Percentiles rank a stretch among this genome's conserved stretches.
Conservation (phyloP, 2,888 invertebrate genomes). For the Gortyna flavago region DNA sequence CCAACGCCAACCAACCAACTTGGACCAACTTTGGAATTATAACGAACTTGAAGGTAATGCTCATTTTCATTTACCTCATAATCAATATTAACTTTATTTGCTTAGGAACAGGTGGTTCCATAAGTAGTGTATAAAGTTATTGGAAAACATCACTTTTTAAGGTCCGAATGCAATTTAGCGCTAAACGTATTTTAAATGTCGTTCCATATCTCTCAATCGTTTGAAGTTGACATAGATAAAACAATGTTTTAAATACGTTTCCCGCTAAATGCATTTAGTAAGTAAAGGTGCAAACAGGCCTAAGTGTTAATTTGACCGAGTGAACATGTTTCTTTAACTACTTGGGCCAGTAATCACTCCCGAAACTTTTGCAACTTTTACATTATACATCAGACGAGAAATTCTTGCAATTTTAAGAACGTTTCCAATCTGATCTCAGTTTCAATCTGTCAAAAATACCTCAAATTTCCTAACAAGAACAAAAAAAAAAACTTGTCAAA, state of each 20-base stretch:
- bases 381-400: neutral
- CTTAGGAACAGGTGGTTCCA: neutral
- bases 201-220: neutral
- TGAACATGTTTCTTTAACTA: neutral
- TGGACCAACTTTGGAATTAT: slow-evolving; percentile 2
- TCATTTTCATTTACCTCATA: neutral
- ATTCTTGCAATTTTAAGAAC: no score
- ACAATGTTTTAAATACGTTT: neutral
- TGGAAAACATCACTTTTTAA: neutral
- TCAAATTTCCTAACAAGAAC: no score
- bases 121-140: no score
- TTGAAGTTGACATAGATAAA: neutral
- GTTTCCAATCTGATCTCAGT: no score
- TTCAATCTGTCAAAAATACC: no score
- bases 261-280: neutral
- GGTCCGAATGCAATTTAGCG: no score
- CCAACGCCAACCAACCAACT: neutral
- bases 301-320: neutral
- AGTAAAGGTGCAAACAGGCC: neutral
- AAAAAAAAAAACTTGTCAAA: no score
- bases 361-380: neutral
- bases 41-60: slow-evolving; percentile 4
- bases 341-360: neutral
- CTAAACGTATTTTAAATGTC: neutral
- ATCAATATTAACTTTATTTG: slow-evolving; percentile 2